Conservation (phyloP, 2,888 invertebrate genomes). For the Pristionchus exspectatus region DNA sequence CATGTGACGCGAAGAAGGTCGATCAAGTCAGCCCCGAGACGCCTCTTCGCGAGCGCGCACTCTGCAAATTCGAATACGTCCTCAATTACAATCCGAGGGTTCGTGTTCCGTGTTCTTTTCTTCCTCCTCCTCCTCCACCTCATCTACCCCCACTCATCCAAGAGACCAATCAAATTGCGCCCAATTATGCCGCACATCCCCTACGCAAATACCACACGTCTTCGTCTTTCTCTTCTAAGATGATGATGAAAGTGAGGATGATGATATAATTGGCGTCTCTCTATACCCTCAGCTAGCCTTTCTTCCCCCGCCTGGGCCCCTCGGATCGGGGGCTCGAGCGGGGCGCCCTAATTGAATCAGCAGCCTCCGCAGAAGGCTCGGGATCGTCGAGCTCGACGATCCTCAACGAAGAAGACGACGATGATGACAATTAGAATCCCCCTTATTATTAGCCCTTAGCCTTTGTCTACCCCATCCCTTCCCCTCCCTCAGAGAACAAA, state of each 20-base stretch:
- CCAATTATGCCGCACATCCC: not conserved
- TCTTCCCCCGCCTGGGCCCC: not conserved
- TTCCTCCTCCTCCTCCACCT: not conserved
- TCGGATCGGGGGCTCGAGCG: not conserved
- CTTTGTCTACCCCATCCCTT: too few relatives aligned
- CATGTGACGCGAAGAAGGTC: constrained; percentile 75
- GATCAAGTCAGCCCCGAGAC: constrained; percentile 74
- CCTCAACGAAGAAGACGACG: not conserved
- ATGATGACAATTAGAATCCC: not conserved
- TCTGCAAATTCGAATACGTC: constrained; percentile 78
- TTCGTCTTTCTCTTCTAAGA: constrained; percentile 16
- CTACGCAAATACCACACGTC: not conserved
- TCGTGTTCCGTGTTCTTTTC: constrained; percentile 36
- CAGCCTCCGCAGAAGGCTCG: not conserved
- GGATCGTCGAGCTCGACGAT: not conserved
- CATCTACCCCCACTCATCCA: not conserved
- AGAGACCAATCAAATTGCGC: constrained; percentile 14
- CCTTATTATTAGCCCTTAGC: not conserved
- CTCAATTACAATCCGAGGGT: constrained; percentile 78
- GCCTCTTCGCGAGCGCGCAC: constrained; percentile 75
- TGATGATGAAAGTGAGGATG: constrained; percentile 47
- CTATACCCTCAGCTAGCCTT: not conserved
- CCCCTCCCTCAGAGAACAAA: not conserved
- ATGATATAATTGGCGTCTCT: constrained; percentile 31
- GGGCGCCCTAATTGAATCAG: not conserved